Evolutionary conservation across 2,797 vertebrate genomes (phyloP), one percentile per base, ranked within the genome.

Genomic region (Helostoma temminkii): DNA sequence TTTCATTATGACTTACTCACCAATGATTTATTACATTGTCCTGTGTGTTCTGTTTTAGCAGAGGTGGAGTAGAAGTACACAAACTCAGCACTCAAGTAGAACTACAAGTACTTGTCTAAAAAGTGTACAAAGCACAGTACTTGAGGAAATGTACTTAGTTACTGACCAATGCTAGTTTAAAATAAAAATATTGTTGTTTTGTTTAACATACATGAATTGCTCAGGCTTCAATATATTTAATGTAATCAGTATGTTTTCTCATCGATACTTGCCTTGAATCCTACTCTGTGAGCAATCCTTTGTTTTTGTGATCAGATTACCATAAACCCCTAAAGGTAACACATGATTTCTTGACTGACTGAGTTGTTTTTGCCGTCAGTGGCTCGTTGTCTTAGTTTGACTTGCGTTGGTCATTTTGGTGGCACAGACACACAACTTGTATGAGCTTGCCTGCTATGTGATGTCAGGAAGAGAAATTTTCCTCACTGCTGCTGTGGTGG

Each of bases 371-470:
- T 45, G 2, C 24, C 24, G 3, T 56, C 19, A 10, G 14, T 24
- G 49, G 22, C 26, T 26, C 26, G 26, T 10, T 32, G 32, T 32
- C 9, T 10, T 10, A 32, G 32, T 32, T 37, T 43, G 2, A 50
- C 10, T 64, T 32, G 16, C 21, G 14, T 10, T 34, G 64, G 18
- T 46, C 22, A 48, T 37, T 71, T 60, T 24, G 21, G 19, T 55
- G 16, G 22, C 16, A 68, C 48, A 53, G 30, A 57, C 11, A 19
- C 37, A 61, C 21, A 8, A 26, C 66, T 21, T 57, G 68, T 62
- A 22, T 28, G 52, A 69, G 21, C 56, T 60, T 30, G 65, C 19
- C 37, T 45, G 4, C 8, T 26, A 14, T 42, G 24, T 63, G 22
- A 48, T 43, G 57, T 59, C 32, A 63, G 48, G 14, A 49, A 53